Evolutionary conservation across 2,797 vertebrate species (phyloP), one percentile per base, ranked within the genome.

Genomic region (Karalla daura): DNA sequence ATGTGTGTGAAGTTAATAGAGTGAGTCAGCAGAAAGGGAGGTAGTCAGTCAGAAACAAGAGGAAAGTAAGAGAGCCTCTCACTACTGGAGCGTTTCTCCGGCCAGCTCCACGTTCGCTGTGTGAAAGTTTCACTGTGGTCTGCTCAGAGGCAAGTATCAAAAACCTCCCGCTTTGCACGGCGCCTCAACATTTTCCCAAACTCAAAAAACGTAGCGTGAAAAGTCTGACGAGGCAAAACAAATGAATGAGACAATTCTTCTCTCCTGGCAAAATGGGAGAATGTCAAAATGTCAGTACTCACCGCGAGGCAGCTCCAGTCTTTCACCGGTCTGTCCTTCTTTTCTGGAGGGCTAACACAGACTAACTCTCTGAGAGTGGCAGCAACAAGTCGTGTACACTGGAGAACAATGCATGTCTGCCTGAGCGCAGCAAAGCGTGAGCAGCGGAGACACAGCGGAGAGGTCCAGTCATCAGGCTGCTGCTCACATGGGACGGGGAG

Each of bases 321-420:
- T 21, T 45, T 72, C 55, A n/a, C 69, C 51, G 49, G 69, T 65
- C 52, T 49, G 28, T 44, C 51, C 54, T 50, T 45, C 52, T 12
- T 4, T 62, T 36, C 46, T 30, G 65, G 24, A 3, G 47, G 49
- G 59, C 76, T 76, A 78, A 63, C 64, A 51, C 62, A 56, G 23
- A 61, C 63, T 33, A 40, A 52, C 63, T 78, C 47, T 81, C 30
- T 67, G 78, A 76, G 84, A 86, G 74, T 5, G 52, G 75, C 33
- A 77, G 84, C 85, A 89, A 90, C 89, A 89, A 83, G 91, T 83
- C 51, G 72, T 53, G 86, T 86, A 84, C 86, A 82, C 80, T 85
- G 76, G 70, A 83, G 89, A 89, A 92, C 90, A 91, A 92, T 90
- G 89, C 86, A 86, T 87, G 85, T 88, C 78, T 90, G 86, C 86